Evolutionary conservation across 1,140 invertebrate species (phyloP), one percentile per base, ranked within the genome.

Genomic region (Coenobita brevimanus): DNA sequence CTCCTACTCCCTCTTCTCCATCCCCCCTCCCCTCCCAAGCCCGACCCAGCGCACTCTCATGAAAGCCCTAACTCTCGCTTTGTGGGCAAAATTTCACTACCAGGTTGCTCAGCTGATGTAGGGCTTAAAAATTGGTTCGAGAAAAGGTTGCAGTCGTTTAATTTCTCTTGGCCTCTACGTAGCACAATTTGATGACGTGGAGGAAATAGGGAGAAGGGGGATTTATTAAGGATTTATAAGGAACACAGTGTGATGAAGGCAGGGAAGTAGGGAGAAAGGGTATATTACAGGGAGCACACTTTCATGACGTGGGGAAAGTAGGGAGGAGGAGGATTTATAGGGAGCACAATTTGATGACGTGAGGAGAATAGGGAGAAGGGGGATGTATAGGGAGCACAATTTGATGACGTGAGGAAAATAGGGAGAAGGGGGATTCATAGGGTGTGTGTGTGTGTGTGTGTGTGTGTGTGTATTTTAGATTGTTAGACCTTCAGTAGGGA

Each of bases 41-140:
- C 46, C 6, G 46, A 6, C 46, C 46, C 46, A 17, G 46, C 17
- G 6, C 46, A 17, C 46, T 50, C 46, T 50, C 46, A 71, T 71
- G 67, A 71, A 71, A 33, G 30, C 24, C 38, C 17, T 71, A 71
- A 71, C 27, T 71, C 67, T 71, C 4, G 17, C 67, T 71, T 71
- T 71, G 67, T 71, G 27, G 67, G n/a, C 67, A 33, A 71, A 71
- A 71, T 71, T 71, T 71, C 67, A 71, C 67, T 38, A 50, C 30
- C 67, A 38, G 67, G 24, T 71, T 71, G 27, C 67, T 17, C 46
- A 17, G 67, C 27, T 71, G 67, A 71, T 21, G 67, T 71, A 71
- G 46, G 38, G 21, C 67, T 17, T 24, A 38, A 38, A 24, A 71
- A 71, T 33, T 24, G 67, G 0, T 71, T 71, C 15, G 30, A 38